Evolutionary conservation across 64 coral and sea anemone genomes (phyloP), one percentile per base, ranked within the genome.

Genomic region (Pocillopora verrucosa): DNA sequence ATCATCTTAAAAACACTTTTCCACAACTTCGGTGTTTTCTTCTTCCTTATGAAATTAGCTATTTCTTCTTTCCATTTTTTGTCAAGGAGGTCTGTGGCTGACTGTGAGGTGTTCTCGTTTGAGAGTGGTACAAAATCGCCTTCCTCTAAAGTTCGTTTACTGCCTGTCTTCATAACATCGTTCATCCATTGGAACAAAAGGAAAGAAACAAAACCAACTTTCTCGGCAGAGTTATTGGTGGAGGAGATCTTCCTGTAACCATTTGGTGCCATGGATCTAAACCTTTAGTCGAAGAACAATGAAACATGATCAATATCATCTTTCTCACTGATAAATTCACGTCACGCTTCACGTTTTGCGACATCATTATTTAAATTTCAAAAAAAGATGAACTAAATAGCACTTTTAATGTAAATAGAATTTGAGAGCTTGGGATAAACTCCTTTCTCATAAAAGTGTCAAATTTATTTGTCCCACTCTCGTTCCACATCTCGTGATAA

Each of bases 171-270:
- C 20, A 76, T 76, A 14, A 76, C 13, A 76, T 37, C 12, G 74
- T 76, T 76, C 74, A 76, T 76, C 74, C 74, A 76, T 36, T 41
- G 74, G 17, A 37, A 37, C 7, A 76, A 37, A 76, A 76, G 74
- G 36, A 41, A n/a, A 24, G 67, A 70, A 24, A 70, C 22, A 70
- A 24, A 11, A n/a, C 67, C 22, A 24, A 24, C 67, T 20, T 24
- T 20, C 1, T 76, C 37, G 16, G 13, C 74, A 17, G 9, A 20
- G 0, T 24, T 0, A 12, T 36, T 36, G 7, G 20, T 15, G 14
- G 34, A n/a, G n/a, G n/a, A 36, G 74, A 76, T 14, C 74, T 76
- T 76, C 17, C 11, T 16, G 36, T 76, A 76, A 5, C 13, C 36
- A 3, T 38, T 38, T 15, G 16, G 35, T 37, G 20, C 34, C 74